A percentile compares a stretch with the other conserved stretches of the same genome.
phyloP scores from a whole-genome alignment of 1,140 invertebrate species.

The Euwallacea similis region DNA sequence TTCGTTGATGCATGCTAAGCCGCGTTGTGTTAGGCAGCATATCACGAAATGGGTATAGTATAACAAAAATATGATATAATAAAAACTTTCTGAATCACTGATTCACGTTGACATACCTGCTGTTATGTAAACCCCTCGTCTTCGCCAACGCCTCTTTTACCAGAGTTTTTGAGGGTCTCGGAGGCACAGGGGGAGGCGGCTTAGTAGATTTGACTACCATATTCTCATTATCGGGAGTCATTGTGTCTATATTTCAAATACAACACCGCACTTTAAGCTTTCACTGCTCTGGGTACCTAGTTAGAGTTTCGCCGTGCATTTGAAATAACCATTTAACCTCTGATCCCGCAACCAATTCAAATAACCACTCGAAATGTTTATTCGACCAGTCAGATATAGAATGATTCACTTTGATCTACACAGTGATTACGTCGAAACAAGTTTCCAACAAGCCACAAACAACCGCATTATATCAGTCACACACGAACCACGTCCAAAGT shows the following conservation, averaged over 20 bases:
- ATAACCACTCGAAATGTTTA: slow-evolving; percentile 7
- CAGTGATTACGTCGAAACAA: not conserved
- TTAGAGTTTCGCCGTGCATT: not conserved
- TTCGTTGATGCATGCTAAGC: not conserved
- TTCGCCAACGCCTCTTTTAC: slow-evolving; percentile 70
- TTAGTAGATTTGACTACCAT: slow-evolving; percentile 41
- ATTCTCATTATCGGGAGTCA: slow-evolving; percentile 28
- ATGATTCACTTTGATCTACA: slow-evolving; percentile 15
- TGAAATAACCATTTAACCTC: slow-evolving; percentile 14
- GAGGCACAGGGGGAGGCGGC: slow-evolving; percentile 72
- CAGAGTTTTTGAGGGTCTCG: slow-evolving; percentile 67
- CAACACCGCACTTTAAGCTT: slow-evolving; percentile 3
- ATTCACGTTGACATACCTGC: too few species aligned
- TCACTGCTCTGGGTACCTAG: not conserved
- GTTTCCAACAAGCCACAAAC: not conserved
- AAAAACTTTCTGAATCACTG: too few species aligned
- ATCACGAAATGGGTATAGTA: too few species aligned
- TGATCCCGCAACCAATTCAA: not conserved
- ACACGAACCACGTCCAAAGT: not conserved
- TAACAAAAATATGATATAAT: too few species aligned
- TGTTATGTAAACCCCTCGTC: slow-evolving; percentile 49
- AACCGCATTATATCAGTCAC: too few species aligned
- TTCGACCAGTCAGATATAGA: slow-evolving; percentile 5
- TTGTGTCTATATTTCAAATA: slow-evolving; percentile 7
- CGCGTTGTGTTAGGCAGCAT: not conserved